Base-by-base conservation (phyloP, 2,113 vertebrate species). In the Carlito syrichta region DNA sequence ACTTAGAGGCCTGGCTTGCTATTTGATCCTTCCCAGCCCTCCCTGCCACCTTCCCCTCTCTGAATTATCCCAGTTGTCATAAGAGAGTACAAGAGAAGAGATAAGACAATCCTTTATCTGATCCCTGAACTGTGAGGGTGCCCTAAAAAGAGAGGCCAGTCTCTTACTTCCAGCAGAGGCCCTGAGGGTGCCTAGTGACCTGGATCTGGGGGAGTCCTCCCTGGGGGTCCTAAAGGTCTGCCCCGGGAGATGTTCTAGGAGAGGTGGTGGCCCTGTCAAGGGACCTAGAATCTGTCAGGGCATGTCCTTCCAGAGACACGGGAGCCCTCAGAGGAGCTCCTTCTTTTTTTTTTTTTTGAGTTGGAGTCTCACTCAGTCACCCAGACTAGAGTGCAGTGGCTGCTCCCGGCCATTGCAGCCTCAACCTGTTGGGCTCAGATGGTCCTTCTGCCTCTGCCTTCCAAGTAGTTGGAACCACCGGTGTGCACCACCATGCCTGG, bases 41-140 rank as follows among this genome's bases (percentile, higher is more conserved):
- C 48, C 25, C 40, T 30, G 50, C 74, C n/a, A 9, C 35, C 35
- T 43, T 74, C 58, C 78, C 48, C 58, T 81, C n/a, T 69, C 63
- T 58, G 54, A 74, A 30, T 83, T 38, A 40, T 48, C 60, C 79
- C 62, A 38, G n/a, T 88, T 25, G 45, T 91, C 50, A 3, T 56
- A 17, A 91, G 69, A 96, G 88, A 88, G 60, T 56, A 17, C 88
- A 63, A 96, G 88, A 88, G 60, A 88, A 73, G 95, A 82, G 48
- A 76, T 48, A 43, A 78, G 95, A n/a, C 73, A 35, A 6, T 1
- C 48, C 88, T 93, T 89, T 82, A 77, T 93, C 69, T 95, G 79
- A 58, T 68, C 87, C 60, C 56, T 81, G 22, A 52, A 58, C 86
- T 79, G 48, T 16, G 19, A 81, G 40, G 8, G 50, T 19, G 68